A percentile compares a stretch with the other conserved stretches of the same genome.
Evolutionary conservation across 1,140 invertebrate species (phyloP).

Genomic region (Hyposmocoma kahamanoa): DNA sequence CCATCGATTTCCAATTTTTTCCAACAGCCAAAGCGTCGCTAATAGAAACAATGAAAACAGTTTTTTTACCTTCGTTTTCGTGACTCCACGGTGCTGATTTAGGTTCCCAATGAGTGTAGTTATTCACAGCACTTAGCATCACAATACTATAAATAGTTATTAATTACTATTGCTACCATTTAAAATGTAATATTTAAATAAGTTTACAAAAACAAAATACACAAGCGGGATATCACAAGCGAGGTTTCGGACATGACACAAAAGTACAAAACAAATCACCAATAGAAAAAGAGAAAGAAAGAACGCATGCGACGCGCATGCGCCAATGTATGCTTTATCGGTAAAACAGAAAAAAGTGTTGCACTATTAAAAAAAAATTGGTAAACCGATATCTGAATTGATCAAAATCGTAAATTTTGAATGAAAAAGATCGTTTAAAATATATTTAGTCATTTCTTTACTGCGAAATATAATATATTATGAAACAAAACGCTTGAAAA

Average conservation of each 20-base stretch:
- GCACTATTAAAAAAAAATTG: neutral
- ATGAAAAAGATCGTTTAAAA: no score
- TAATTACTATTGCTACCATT: constrained; percentile 56
- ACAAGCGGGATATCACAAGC: constrained; percentile 62
- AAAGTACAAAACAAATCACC: constrained; percentile 60
- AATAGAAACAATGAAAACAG: constrained; percentile 63
- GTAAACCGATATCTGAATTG: no score
- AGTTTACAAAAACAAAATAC: constrained; percentile 58
- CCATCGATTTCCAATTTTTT: constrained; percentile 53
- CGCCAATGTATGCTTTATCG: constrained; percentile 46
- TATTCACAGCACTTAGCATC: constrained; percentile 72
- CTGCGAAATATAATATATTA: no score
- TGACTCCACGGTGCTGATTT: constrained; percentile 73
- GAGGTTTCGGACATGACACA: constrained; percentile 61
- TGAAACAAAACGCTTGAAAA: no score
- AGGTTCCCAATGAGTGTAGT: constrained; percentile 68
- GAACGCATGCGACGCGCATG: constrained; percentile 56
- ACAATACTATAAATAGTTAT: constrained; percentile 60
- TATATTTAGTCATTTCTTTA: no score
- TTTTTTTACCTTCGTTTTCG: constrained; percentile 72
- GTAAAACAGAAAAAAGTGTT: constrained; percentile 36
- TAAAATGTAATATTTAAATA: constrained; percentile 40
- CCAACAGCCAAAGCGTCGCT: constrained; percentile 36
- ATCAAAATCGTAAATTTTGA: no score
- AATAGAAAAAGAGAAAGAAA: constrained; percentile 63